Conservation (phyloP, 2,888 invertebrate species). For the Scaptomyza tumidula region DNA sequence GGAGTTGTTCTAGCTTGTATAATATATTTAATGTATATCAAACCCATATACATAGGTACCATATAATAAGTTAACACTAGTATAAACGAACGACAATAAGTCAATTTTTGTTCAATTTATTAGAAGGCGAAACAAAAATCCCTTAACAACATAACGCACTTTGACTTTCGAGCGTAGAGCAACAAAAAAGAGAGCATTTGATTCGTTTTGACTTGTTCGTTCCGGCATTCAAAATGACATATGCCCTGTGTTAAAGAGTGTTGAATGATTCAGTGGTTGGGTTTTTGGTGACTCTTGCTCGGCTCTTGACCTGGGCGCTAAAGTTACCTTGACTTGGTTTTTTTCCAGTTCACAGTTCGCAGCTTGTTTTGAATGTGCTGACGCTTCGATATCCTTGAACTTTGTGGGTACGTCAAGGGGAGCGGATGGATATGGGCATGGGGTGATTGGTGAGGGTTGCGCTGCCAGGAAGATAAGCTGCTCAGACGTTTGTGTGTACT, state of each 20-base stretch:
- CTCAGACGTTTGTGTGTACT: conserved; percentile 43
- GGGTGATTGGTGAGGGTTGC: too few relatives aligned
- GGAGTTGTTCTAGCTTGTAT: not conserved
- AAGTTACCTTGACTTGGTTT: conserved; percentile 54
- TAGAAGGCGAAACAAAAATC: not conserved
- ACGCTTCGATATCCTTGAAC: conserved; percentile 66
- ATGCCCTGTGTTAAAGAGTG: not conserved
- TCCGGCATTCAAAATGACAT: not conserved
- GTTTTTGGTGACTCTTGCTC: conserved; percentile 13
- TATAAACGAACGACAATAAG: not conserved
- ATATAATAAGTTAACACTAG: too few relatives aligned
- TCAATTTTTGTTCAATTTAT: not conserved
- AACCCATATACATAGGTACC: too few relatives aligned
- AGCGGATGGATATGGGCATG: not conserved
- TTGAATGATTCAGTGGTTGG: not conserved
- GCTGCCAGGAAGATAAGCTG: conserved; percentile 3
- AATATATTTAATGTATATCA: too few relatives aligned
- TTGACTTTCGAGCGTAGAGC: not conserved
- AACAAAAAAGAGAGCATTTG: conserved; percentile 19
- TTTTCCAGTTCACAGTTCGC: conserved; percentile 4
- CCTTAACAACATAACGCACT: not conserved
- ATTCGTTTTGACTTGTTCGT: conserved; percentile 9
- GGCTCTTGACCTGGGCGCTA: conserved; percentile 44
- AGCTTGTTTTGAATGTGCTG: conserved; percentile 40
- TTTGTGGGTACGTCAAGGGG: conserved; percentile 10